These are phyloP conservation scores for Microvelia longipes DNA, from an alignment of 1,140 invertebrate genomes.

Conservation along the genomic window DNA sequence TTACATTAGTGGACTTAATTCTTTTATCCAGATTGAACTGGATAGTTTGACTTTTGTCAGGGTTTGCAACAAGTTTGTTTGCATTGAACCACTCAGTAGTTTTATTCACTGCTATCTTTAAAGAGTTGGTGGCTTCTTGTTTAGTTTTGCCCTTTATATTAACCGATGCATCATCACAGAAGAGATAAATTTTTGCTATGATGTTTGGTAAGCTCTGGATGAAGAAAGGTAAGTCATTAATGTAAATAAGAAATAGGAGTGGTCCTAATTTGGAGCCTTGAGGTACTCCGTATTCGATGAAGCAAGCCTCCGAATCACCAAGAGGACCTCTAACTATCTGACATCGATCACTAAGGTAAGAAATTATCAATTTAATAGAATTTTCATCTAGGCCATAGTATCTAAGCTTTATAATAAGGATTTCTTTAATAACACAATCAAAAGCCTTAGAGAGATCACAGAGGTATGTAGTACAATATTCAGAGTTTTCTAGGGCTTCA, in stretches of 20 bases:
- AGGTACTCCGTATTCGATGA: not conserved
- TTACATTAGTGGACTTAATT: not conserved
- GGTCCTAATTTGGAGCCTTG: not conserved
- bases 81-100: not conserved
- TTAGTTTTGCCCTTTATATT: not conserved
- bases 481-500: not conserved
- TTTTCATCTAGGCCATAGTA: not conserved
- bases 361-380: not conserved
- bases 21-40: not conserved
- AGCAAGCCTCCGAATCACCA: not conserved
- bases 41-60: not conserved
- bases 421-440: not conserved
- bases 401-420: not conserved
- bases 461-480: not conserved
- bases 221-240: not conserved
- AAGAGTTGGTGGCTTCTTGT: not conserved
- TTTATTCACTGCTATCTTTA: not conserved
- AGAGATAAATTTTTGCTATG: not conserved
- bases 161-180: not conserved
- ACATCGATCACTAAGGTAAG: not conserved
- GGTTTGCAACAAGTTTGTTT: not conserved
- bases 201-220: not conserved
- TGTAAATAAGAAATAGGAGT: not conserved
- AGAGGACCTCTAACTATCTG: not conserved
- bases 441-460: not conserved